phyloP scores from a whole-genome alignment of 2,797 vertebrate genomes.

The Dallia pectoralis region DNA sequence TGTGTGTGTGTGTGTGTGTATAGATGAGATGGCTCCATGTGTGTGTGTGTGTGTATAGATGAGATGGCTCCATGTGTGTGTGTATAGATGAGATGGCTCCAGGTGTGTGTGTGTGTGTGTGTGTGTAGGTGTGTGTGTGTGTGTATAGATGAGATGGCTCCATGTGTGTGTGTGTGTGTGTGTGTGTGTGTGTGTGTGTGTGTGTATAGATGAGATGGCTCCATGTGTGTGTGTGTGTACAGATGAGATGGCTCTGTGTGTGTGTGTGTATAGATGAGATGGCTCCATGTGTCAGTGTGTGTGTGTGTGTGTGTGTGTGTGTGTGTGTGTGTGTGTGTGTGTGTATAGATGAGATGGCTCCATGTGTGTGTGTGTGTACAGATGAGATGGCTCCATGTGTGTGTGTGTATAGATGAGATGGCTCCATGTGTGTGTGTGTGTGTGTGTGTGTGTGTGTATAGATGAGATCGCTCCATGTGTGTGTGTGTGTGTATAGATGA shows the following conservation, averaged over 20 bases:
- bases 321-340: background rate
- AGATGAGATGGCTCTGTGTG: too few relatives aligned
- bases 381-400: too few relatives aligned
- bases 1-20: background rate
- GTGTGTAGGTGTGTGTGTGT: background rate
- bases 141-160: background rate
- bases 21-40: background rate
- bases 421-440: background rate
- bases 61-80: too few relatives aligned
- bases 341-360: background rate
- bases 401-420: background rate
- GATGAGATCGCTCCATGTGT: background rate
- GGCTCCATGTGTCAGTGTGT: background rate
- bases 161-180: background rate
- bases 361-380: background rate
- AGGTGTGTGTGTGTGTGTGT: background rate
- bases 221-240: background rate
- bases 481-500: background rate
- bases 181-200: background rate
- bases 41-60: background rate
- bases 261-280: background rate
- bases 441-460: constrained; percentile 1
- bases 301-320: too few relatives aligned
- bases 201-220: background rate
- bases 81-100: background rate